Evolutionary conservation across 2,888 invertebrate genomes (phyloP).

Genomic region (Cremastinae sp.): DNA sequence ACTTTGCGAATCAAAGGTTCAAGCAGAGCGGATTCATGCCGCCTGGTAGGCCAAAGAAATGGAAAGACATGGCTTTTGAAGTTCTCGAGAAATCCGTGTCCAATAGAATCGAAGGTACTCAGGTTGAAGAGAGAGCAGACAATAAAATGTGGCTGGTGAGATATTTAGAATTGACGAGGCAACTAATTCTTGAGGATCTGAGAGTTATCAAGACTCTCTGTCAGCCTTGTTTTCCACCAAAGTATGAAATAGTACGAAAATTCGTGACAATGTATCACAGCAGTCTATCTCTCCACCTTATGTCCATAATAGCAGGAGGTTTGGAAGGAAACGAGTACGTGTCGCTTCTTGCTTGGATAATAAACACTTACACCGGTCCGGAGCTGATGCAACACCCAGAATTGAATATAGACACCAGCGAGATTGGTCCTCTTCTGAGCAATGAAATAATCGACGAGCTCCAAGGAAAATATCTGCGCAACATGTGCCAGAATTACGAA

Average conservation of each 20-base stretch:
- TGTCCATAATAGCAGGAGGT: slow-evolving; percentile 92
- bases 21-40: slow-evolving; percentile 94
- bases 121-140: slow-evolving; percentile 93
- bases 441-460: slow-evolving; percentile 88
- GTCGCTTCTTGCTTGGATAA: slow-evolving; percentile 94
- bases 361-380: slow-evolving; percentile 93
- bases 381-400: slow-evolving; percentile 95
- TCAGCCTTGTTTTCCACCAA: slow-evolving; percentile 96
- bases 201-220: slow-evolving; percentile 94
- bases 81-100: slow-evolving; percentile 90
- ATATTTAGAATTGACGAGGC: slow-evolving; percentile 93
- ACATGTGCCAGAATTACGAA: slow-evolving; percentile 93
- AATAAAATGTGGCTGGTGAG: slow-evolving; percentile 98
- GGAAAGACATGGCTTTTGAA: slow-evolving; percentile 93
- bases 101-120: slow-evolving; percentile 95
- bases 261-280: slow-evolving; percentile 97
- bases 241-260: slow-evolving; percentile 94
- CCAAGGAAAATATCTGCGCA: slow-evolving; percentile 91
- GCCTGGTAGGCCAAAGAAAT: slow-evolving; percentile 95
- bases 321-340: slow-evolving; percentile 98
- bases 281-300: slow-evolving; percentile 90
- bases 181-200: slow-evolving; percentile 94
- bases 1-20: slow-evolving; percentile 89
- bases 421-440: slow-evolving; percentile 89
- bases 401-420: slow-evolving; percentile 87